Evolutionary conservation across 2,888 invertebrate species (phyloP), one percentile per base, ranked within the genome.

Genomic region (Chrysina gloriosa): DNA sequence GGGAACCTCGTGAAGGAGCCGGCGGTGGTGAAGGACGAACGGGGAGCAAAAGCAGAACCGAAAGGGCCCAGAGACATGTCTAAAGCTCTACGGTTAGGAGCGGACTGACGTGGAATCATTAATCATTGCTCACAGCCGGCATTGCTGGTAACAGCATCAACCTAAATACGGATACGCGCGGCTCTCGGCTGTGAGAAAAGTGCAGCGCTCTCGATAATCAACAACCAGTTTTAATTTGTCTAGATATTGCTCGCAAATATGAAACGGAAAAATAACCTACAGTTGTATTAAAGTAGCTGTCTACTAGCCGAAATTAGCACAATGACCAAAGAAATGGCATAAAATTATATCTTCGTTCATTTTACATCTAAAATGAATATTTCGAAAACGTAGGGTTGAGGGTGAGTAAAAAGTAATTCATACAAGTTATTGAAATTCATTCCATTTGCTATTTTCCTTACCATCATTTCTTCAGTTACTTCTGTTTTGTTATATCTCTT

Each of bases 81-180:
- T 81, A 82, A 82, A 82, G 81, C 82, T 82, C 81, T 76, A 81
- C 81, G 80, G 81, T 81, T 81, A 81, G 82, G 80, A 82, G 77
- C 80, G 79, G 77, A 78, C 79, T 82, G 82, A 82, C 83, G 76
- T 74, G 75, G 74, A 72, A 83, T 83, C 83, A 83, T 83, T 83
- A 83, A 83, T 83, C 83, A 83, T 80, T 78, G 75, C 79, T 79
- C 81, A 79, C 82, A 82, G 82, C 81, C 82, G 82, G 82, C 81
- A 78, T 75, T 77, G 78, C 77, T 79, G 80, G 79, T 80, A 80
- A 79, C 81, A 79, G 79, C 81, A 79, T 78, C 80, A 79, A 78
- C 79, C 81, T 80, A 81, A 81, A 81, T 81, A 80, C 80, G 78
- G 79, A 81, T 80, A 77, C 78, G 77, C 39, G 58, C 78, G 77